Conservation (phyloP, 2,113 vertebrate genomes). For the Corvus hawaiiensis region DNA sequence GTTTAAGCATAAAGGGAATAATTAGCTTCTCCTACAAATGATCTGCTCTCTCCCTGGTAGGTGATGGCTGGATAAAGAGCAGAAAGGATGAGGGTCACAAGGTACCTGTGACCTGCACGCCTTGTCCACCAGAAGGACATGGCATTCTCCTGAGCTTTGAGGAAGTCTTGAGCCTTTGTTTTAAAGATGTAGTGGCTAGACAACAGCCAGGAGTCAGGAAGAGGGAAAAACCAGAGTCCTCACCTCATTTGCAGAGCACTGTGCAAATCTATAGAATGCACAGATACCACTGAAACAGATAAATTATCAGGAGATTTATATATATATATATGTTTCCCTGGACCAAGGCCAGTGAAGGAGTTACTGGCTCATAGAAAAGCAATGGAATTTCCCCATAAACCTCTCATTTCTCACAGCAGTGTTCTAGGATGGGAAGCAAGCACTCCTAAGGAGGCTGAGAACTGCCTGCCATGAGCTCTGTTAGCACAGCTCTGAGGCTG, state of each 20-base stretch:
- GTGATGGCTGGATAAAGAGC: neutral
- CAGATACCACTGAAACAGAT: neutral
- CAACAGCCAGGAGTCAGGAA: neutral
- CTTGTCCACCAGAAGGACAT: neutral
- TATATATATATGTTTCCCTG: neutral
- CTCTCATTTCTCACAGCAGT: neutral
- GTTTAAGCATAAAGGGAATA: neutral
- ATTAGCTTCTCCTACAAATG: neutral
- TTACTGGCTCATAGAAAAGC: neutral
- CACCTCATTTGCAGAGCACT: neutral
- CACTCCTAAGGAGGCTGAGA: neutral
- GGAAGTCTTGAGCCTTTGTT: neutral
- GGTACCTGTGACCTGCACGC: accelerated
- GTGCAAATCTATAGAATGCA: neutral
- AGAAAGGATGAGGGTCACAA: neutral
- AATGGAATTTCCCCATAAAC: neutral
- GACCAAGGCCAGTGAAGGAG: neutral
- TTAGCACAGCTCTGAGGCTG: neutral
- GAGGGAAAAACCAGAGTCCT: neutral
- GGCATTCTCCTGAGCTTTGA: neutral
- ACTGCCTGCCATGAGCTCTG: neutral
- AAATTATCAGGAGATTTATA: neutral
- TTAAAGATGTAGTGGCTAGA: neutral
- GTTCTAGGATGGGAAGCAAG: neutral
- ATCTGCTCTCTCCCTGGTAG: neutral